Evolutionary conservation across 2,797 vertebrate genomes (phyloP), one percentile per base, ranked within the genome.

Genomic region (Enteromius unitaeniatus): DNA sequence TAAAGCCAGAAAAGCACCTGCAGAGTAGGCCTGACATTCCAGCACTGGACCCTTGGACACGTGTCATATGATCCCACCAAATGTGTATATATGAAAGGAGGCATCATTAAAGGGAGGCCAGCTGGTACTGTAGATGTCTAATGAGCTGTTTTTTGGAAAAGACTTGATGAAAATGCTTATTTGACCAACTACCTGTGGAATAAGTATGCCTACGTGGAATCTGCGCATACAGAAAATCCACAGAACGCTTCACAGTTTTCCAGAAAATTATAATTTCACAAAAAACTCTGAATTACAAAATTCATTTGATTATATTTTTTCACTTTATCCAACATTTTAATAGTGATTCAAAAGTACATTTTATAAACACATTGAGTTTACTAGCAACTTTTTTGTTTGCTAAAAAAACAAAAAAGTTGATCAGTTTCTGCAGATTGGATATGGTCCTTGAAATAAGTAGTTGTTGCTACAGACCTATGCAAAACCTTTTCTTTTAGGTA

Each of bases 21-120:
- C 92, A 74, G 93, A 86, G 85, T 84, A 85, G 90, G 26, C 90
- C 87, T 88, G 58, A 91, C 93, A 95, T 95, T 95, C 94, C 94
- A 92, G 92, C 91, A 91, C 93, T 93, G 91, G 89, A 89, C 89
- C 90, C 86, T 55, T 86, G 93, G 92, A 93, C 91, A 91, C 94
- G 92, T 93, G 93, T 92, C 91, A 91, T 90, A 90, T 86, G 91
- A 93, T 92, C 90, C 92, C 88, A 86, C 17, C 58, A 93, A 91
- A 91, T 76, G 80, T 86, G 91, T 90, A 91, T 78, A 83, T 81
- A 79, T 84, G n/a, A 69, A 73, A 78, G 84, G 51, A 5, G 47
- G 78, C 58, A 89, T 90, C 90, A 89, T 90, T 81, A 81, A 88
- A 84, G 72, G 83, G 70, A 40, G 87, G 88, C 93, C 92, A 94